Percentiles rank a stretch among this genome's conserved stretches.
These are phyloP conservation scores for Alfaro cultratus DNA, from an alignment of 2,797 vertebrate genomes.

Conservation along the genomic window DNA sequence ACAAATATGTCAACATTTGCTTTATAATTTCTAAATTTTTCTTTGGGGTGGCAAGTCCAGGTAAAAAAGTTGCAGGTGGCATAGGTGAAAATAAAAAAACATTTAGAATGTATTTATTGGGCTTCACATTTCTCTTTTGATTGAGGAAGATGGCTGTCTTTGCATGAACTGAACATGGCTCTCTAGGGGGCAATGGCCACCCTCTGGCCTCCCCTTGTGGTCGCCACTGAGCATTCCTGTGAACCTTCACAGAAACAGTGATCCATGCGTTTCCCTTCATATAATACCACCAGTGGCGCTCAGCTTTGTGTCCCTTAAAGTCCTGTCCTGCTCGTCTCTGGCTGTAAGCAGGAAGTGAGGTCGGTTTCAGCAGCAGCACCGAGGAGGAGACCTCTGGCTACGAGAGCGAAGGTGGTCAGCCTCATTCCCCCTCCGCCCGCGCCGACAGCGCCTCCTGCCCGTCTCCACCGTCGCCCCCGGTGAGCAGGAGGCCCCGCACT, in stretches of 20 bases:
- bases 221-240: background rate
- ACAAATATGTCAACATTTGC: background rate
- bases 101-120: background rate
- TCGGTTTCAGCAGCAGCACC: slow-evolving; percentile 67
- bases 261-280: background rate
- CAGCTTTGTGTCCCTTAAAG: slow-evolving; percentile 1
- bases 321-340: background rate
- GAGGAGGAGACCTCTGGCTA: slow-evolving; percentile 84
- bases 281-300: background rate
- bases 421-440: slow-evolving; percentile 59
- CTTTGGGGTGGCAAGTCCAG: background rate
- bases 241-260: background rate
- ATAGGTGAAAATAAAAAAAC: background rate
- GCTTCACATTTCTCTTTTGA: no score
- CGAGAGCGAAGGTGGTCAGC: slow-evolving; percentile 78
- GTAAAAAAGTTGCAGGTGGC: background rate
- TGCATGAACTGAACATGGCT: no score
- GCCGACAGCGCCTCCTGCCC: slow-evolving; percentile 25
- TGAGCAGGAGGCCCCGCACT: slow-evolving; percentile 79
- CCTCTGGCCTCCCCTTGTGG: background rate
- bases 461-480: slow-evolving; percentile 42
- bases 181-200: no score
- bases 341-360: slow-evolving; percentile 49
- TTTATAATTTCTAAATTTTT: background rate
- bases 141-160: no score